These are phyloP conservation scores for Melanotus villosus DNA, from an alignment of 2,888 invertebrate genomes.

Conservation along the genomic window DNA sequence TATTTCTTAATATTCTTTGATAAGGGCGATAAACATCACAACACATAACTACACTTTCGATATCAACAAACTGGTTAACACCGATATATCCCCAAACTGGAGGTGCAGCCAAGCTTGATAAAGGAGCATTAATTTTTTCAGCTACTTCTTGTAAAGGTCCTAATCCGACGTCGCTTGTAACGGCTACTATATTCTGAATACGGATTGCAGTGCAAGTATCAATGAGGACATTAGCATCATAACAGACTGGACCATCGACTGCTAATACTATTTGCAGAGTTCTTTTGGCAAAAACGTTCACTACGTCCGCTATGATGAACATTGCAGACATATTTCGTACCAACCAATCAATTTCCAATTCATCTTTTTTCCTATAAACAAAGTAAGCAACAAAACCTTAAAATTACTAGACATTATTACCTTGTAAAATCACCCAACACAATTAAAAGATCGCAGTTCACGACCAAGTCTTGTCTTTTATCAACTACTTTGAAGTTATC, in stretches of 20 bases:
- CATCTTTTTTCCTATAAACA: constrained; percentile 21
- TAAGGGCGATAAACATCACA: constrained; percentile 71
- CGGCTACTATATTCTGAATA: constrained; percentile 71
- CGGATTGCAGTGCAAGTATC: constrained; percentile 65
- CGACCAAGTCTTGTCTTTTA: constrained; percentile 69
- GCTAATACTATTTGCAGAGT: constrained; percentile 71
- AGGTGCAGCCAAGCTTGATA: constrained; percentile 72
- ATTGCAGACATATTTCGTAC: constrained; percentile 63
- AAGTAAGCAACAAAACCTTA: too few species aligned
- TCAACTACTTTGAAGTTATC: constrained; percentile 57
- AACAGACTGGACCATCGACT: constrained; percentile 73
- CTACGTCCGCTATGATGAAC: constrained; percentile 68
- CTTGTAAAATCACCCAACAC: constrained; percentile 68
- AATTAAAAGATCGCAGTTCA: constrained; percentile 71
- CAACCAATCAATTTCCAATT: constrained; percentile 56
- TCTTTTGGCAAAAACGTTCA: constrained; percentile 70
- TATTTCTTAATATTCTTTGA: constrained; percentile 69
- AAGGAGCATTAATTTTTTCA: constrained; percentile 68
- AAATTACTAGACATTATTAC: too few species aligned
- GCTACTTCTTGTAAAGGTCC: constrained; percentile 66
- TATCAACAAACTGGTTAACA: constrained; percentile 72
- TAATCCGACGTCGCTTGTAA: constrained; percentile 73
- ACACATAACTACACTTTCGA: constrained; percentile 71
- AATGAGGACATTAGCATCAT: constrained; percentile 71
- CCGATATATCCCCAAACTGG: constrained; percentile 78